Percentiles rank a stretch among this genome's conserved stretches.
phyloP scores from a whole-genome alignment of 2,113 vertebrate species.

The Apaloderma vittatum region DNA sequence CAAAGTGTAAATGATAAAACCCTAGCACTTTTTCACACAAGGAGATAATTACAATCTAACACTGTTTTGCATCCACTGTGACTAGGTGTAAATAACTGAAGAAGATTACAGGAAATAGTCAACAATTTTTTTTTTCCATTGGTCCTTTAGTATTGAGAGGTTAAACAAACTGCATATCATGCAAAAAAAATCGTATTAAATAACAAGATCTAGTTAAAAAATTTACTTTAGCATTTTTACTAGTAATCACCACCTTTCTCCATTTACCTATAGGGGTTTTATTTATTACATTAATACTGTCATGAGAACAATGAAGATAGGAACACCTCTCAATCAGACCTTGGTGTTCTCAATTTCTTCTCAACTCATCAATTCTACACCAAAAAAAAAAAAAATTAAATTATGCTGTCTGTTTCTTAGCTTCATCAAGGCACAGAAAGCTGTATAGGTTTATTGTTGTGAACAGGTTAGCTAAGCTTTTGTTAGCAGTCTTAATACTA shows the following conservation, averaged over 20 bases:
- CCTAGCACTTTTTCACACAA: not conserved
- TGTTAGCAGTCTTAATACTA: not conserved
- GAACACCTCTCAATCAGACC: not conserved
- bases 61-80: not conserved
- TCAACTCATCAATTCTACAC: not conserved
- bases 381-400: not conserved
- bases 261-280: not conserved
- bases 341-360: not conserved
- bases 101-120: not conserved
- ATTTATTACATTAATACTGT: not conserved
- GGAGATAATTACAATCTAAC: constrained; percentile 24
- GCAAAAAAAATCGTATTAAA: not conserved
- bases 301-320: not conserved
- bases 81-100: constrained; percentile 14
- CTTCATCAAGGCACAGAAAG: not conserved
- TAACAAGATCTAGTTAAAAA: not conserved
- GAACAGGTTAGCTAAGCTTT: not conserved
- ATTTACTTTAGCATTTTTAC: not conserved
- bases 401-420: not conserved
- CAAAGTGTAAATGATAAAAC: not conserved
- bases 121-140: not conserved
- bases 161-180: not conserved
- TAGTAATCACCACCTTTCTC: not conserved
- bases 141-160: not conserved
- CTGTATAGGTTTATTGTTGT: not conserved